These are phyloP conservation scores for Pangasius djambal DNA, from an alignment of 2,797 vertebrate species.

Conservation along the genomic window DNA sequence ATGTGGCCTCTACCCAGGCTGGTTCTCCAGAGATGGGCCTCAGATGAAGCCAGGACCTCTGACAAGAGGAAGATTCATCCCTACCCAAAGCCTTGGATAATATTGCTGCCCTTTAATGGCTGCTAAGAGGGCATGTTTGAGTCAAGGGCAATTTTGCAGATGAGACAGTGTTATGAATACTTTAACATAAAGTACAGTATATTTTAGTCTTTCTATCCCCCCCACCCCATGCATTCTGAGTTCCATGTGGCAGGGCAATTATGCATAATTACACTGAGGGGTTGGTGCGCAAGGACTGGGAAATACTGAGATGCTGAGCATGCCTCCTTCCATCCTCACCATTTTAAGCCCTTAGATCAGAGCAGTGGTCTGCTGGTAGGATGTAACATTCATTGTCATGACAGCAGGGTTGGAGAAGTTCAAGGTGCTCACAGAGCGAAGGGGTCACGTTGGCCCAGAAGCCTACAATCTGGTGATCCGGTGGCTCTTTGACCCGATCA, in stretches of 20 bases:
- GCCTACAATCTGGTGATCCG: slow-evolving; percentile 61
- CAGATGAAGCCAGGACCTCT: slow-evolving; percentile 45
- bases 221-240: slow-evolving; percentile 30
- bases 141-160: slow-evolving; percentile 55
- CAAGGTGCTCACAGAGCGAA: slow-evolving; percentile 59
- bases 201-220: slow-evolving; percentile 39
- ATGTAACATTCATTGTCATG: slow-evolving; percentile 56
- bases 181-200: slow-evolving; percentile 47
- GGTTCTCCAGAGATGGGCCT: slow-evolving; percentile 52
- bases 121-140: slow-evolving; percentile 37
- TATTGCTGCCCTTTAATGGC: slow-evolving; percentile 52
- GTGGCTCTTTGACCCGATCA: slow-evolving; percentile 58
- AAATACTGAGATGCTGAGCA: slow-evolving; percentile 44
- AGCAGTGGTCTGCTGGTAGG: slow-evolving; percentile 40
- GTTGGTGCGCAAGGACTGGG: slow-evolving; percentile 41
- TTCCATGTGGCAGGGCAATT: slow-evolving; percentile 58
- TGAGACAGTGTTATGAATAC: slow-evolving; percentile 52
- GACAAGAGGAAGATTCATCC: slow-evolving; percentile 43
- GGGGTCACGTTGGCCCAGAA: slow-evolving; percentile 58
- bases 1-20: slow-evolving; percentile 53
- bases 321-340: slow-evolving; percentile 35
- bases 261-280: slow-evolving; percentile 60
- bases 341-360: slow-evolving; percentile 42
- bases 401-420: slow-evolving; percentile 61
- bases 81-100: slow-evolving; percentile 22